Conservation (phyloP, 2,797 vertebrate species). For the Sebastes alutus region DNA sequence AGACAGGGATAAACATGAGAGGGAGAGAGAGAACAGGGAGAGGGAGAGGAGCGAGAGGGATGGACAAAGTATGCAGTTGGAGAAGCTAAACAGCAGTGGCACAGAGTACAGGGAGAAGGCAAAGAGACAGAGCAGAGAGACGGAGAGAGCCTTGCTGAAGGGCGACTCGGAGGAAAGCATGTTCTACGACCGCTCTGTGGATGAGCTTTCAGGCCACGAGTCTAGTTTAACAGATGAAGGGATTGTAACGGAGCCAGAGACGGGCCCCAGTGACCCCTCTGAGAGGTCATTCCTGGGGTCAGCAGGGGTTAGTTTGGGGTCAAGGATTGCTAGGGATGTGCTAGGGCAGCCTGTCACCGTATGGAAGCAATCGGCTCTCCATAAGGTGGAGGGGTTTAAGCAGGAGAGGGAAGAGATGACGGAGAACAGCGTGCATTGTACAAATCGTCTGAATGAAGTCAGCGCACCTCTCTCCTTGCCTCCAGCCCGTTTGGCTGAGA, state of each 20-base stretch:
- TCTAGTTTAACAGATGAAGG: slow-evolving; percentile 96
- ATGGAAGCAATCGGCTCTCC: slow-evolving; percentile 85
- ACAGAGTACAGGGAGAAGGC: slow-evolving; percentile 61
- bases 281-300: slow-evolving; percentile 68
- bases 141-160: slow-evolving; percentile 67
- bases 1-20: slow-evolving; percentile 69
- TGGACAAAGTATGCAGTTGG: slow-evolving; percentile 69
- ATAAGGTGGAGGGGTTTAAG: slow-evolving; percentile 64
- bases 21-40: slow-evolving; percentile 64
- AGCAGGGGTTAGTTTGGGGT: slow-evolving; percentile 65
- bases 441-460: slow-evolving; percentile 52
- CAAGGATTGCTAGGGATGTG: slow-evolving; percentile 78
- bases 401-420: slow-evolving; percentile 50
- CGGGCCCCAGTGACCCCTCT: slow-evolving; percentile 67
- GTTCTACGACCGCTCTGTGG: slow-evolving; percentile 81
- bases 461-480: slow-evolving; percentile 19
- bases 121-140: slow-evolving; percentile 55
- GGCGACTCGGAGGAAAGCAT: slow-evolving; percentile 81
- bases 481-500: slow-evolving; percentile 64
- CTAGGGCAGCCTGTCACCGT: slow-evolving; percentile 78
- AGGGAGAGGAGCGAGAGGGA: slow-evolving; percentile 67
- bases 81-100: slow-evolving; percentile 64
- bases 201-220: slow-evolving; percentile 93
- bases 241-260: slow-evolving; percentile 93
- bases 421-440: slow-evolving; percentile 48